Evolutionary conservation across 1,140 invertebrate genomes (phyloP).

Genomic region (Dryas iulia): DNA sequence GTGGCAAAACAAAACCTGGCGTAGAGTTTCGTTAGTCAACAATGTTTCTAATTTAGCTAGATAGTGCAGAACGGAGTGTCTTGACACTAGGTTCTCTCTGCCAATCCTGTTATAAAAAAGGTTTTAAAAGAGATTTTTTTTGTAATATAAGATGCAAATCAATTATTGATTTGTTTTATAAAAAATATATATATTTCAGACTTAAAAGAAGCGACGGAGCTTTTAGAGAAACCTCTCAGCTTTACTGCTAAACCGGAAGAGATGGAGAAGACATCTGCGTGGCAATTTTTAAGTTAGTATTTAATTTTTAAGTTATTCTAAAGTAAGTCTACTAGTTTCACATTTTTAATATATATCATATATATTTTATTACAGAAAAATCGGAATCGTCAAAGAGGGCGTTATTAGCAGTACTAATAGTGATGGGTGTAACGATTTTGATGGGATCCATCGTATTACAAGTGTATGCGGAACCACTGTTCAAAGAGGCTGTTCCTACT

Average conservation of each 20-base stretch:
- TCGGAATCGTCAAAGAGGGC: constrained; percentile 62
- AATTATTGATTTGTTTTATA: too few relatives aligned
- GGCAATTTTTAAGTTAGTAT: constrained; percentile 57
- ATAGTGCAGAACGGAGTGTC: too few relatives aligned
- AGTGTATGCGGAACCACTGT: constrained; percentile 65
- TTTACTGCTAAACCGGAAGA: background rate
- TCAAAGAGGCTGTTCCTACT: constrained; percentile 59
- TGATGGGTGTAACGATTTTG: constrained; percentile 51
- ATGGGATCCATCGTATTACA: constrained; percentile 66
- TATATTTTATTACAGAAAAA: constrained; percentile 43
- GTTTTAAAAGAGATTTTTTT: too few relatives aligned
- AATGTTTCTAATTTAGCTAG: too few relatives aligned
- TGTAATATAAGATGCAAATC: too few relatives aligned
- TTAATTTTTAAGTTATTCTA: too few relatives aligned
- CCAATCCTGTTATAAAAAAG: too few relatives aligned
- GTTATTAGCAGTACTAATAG: constrained; percentile 41
- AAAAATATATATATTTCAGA: background rate
- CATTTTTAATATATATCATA: background rate
- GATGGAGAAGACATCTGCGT: constrained; percentile 38
- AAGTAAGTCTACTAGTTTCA: background rate
- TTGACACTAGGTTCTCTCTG: too few relatives aligned
- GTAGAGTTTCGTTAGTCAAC: too few relatives aligned
- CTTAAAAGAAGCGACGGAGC: constrained; percentile 21
- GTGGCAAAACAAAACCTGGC: too few relatives aligned
- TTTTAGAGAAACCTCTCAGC: constrained; percentile 36